Base-by-base conservation (phyloP, 2,888 invertebrate species). In the Pseudoips prasinana region DNA sequence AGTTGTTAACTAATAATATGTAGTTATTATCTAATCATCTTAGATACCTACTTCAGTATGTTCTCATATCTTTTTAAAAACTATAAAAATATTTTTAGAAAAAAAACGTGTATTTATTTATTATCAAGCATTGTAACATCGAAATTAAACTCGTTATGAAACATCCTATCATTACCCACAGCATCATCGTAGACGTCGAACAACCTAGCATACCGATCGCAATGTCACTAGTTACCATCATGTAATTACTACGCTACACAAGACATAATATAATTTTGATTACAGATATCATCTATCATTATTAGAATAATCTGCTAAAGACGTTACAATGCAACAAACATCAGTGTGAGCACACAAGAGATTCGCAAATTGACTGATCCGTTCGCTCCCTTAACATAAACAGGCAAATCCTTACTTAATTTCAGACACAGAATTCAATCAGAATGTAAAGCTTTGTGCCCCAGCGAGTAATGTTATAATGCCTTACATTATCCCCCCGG, bases 331-430 rank as follows among this genome's bases (percentile, higher is more conserved):
- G 31, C 32, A 50, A 58, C 63, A 60, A 71, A 76, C 73, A 78
- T 75, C 73, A 68, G 75, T 76, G 71, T 46, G 66, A 76, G 75
- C 69, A 68, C 65, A 70, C 71, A 69, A 64, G 62, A 61, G 65
- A 64, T 67, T 72, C 73, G 68, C 68, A 79, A 83, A 84, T 78
- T 77, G 78, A 76, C 82, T 81, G 83, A 85, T 84, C 84, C 81
- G 67, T 75, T 75, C 64, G 68, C 73, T 68, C 74, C 82, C 80
- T 76, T 70, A 77, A 77, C 81, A 79, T 76, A 85, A 87, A 87
- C 88, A 86, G 70, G 64, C 76, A 86, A 87, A 88, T 88, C 88
- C 88, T 87, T 87, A 86, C 87, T 86, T 86, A 87, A 87, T 88
- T 86, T 88, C 85, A 87, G 80, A 83, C 73, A 69, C 80, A 83